Evolutionary conservation across 2,113 vertebrate genomes (phyloP).

Genomic region (Dunckerocampus dactyliophorus): DNA sequence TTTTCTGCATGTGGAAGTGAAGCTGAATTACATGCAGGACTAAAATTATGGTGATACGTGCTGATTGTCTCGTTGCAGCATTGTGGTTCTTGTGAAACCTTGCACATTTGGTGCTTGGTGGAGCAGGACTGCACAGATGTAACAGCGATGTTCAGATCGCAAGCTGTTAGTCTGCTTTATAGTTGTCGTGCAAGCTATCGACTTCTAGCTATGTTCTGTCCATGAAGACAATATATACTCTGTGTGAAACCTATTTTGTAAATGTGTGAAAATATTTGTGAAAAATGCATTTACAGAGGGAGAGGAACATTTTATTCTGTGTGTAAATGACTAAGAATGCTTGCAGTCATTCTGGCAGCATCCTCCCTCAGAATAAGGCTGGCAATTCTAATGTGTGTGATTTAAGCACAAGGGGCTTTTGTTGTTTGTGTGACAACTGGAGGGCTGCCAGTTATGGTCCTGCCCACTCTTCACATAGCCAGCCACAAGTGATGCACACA

Average conservation of each 20-base stretch:
- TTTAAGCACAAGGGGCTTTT: constrained; percentile 54
- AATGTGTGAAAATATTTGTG: constrained; percentile 45
- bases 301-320: constrained; percentile 33
- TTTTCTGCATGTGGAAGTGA: too few species aligned
- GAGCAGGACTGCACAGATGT: constrained; percentile 11
- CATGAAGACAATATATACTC: constrained; percentile 11
- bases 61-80: neutral
- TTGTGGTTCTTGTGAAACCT: neutral
- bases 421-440: constrained; percentile 40
- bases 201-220: neutral
- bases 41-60: neutral
- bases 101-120: neutral
- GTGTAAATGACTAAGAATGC: constrained; percentile 28
- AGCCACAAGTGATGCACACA: constrained; percentile 21
- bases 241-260: constrained; percentile 26
- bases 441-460: constrained; percentile 29
- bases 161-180: neutral
- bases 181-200: neutral
- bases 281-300: constrained; percentile 21
- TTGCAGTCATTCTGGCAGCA: constrained; percentile 35
- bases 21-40: too few species aligned
- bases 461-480: constrained; percentile 27
- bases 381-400: constrained; percentile 37
- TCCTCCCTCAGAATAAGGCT: constrained; percentile 39
- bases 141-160: neutral